Base-by-base conservation (phyloP, 2,888 invertebrate species). In the Herminia tarsipennalis region DNA sequence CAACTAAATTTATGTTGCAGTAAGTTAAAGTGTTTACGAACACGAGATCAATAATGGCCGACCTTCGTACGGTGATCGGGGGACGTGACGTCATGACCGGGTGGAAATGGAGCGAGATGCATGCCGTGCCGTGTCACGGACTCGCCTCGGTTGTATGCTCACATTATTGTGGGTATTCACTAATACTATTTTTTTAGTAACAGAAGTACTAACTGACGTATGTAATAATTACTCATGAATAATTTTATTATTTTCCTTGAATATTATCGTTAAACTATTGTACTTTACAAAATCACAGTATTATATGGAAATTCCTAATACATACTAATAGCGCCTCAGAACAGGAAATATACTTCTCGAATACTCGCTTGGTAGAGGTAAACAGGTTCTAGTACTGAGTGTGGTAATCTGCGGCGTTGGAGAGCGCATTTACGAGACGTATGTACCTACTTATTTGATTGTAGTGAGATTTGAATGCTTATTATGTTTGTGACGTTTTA, bases 41-140 rank as follows among this genome's bases (percentile, higher is more conserved):
- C 75, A 76, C 68, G 81, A 83, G 85, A 90, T 90, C 88, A 83
- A 90, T 89, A 87, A 76, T n/a, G 72, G 72, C 63, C 81, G 88
- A 90, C 90, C 90, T 90, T 90, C 83, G 78, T 66, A 68, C 73
- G 69, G 76, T 71, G 75, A 74, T 75, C 74, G 80, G 76, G 73
- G 64, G 70, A 59, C 53, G 65, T 88, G 88, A 90, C 88, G 87
- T 89, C 85, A 89, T 73, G 76, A 78, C 78, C 73, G 76, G 79
- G 78, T 81, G 72, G 74, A 82, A 81, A 76, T 80, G 68, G 79
- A 78, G 74, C 79, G 80, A 78, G 80, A 77, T 85, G 80, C 76
- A 81, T 68, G 76, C 77, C 73, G 76, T 68, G 76, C 77, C 73
- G 76, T 80, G 82, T 81, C 83, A 83, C 76, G 76, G 76, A 72